These are phyloP conservation scores for Epinotia ramella DNA, from an alignment of 2,888 invertebrate species.

Conservation along the genomic window DNA sequence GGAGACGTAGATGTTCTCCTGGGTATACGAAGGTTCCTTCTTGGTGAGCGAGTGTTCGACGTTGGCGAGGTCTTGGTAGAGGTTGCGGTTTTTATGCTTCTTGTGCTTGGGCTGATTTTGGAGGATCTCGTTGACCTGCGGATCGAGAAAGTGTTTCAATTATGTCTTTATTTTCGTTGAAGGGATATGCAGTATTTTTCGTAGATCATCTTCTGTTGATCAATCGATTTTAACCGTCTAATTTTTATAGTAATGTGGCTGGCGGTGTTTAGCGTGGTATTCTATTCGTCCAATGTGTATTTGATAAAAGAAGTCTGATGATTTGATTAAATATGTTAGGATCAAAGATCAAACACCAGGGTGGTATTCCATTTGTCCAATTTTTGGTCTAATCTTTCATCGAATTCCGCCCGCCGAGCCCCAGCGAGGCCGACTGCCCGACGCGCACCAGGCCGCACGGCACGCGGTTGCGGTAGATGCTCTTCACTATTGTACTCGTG, in stretches of 20 bases:
- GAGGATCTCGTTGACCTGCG: constrained; percentile 2
- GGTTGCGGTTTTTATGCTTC: constrained; percentile 68
- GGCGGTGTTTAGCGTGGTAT: too few relatives aligned
- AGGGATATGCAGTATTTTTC: too few relatives aligned
- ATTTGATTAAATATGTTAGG: too few relatives aligned
- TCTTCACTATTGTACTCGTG: constrained; percentile 88
- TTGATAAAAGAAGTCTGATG: too few relatives aligned
- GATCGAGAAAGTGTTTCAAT: background rate
- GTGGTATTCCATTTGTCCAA: too few relatives aligned
- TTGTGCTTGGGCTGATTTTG: constrained; percentile 50
- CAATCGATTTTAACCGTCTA: too few relatives aligned
- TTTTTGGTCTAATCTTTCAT: too few relatives aligned
- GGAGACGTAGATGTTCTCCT: constrained; percentile 56
- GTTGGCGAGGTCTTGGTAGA: constrained; percentile 63
- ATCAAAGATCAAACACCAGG: too few relatives aligned
- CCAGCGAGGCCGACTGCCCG: constrained; percentile 95
- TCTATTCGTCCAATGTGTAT: too few relatives aligned
- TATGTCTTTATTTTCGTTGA: too few relatives aligned
- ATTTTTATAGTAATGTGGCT: too few relatives aligned
- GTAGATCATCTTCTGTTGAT: too few relatives aligned
- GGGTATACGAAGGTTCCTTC: constrained; percentile 46
- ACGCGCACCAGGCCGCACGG: constrained; percentile 95
- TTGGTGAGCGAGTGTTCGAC: constrained; percentile 62
- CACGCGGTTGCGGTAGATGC: constrained; percentile 96
- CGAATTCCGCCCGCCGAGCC: constrained; percentile 86